These are phyloP conservation scores for Bergia sp. DNA, from an alignment of 92 coral and sea anemone genomes.

Conservation along the genomic window DNA sequence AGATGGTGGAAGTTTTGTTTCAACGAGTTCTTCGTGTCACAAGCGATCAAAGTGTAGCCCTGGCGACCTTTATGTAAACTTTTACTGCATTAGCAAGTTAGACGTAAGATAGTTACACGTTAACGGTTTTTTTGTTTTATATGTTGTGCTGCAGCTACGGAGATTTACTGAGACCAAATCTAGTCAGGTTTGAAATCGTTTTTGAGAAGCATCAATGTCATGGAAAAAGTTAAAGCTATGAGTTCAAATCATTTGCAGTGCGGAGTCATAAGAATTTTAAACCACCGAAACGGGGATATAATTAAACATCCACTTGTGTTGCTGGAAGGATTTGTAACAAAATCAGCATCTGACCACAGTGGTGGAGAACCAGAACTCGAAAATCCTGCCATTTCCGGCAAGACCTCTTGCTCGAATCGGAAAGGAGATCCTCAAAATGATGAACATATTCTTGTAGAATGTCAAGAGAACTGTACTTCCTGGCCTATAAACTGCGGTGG, in stretches of 20 bases:
- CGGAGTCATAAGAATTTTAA: slow-evolving; percentile 44
- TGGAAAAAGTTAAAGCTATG: neutral
- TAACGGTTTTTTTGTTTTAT: neutral
- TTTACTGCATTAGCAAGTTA: neutral
- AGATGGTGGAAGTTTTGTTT: slow-evolving; percentile 32
- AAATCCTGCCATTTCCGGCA: neutral
- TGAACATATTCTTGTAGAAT: slow-evolving; percentile 53
- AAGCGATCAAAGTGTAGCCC: slow-evolving; percentile 3
- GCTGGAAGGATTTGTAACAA: slow-evolving; percentile 64
- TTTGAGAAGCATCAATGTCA: neutral
- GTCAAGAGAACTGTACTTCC: slow-evolving; percentile 45
- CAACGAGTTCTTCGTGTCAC: neutral
- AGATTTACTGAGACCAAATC: neutral
- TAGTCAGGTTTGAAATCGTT: neutral
- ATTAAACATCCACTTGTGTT: slow-evolving; percentile 79
- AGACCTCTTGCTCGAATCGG: neutral
- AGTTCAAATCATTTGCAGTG: neutral
- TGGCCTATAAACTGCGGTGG: slow-evolving; percentile 81
- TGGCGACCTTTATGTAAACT: slow-evolving; percentile 3
- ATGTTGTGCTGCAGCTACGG: neutral
- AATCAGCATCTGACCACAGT: neutral
- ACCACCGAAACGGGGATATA: slow-evolving; percentile 67
- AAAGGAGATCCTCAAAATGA: neutral
- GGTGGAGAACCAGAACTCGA: neutral
- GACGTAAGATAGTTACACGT: slow-evolving; percentile 16